Conservation (phyloP, 2,797 vertebrate genomes). For the Myripristis jacobus region DNA sequence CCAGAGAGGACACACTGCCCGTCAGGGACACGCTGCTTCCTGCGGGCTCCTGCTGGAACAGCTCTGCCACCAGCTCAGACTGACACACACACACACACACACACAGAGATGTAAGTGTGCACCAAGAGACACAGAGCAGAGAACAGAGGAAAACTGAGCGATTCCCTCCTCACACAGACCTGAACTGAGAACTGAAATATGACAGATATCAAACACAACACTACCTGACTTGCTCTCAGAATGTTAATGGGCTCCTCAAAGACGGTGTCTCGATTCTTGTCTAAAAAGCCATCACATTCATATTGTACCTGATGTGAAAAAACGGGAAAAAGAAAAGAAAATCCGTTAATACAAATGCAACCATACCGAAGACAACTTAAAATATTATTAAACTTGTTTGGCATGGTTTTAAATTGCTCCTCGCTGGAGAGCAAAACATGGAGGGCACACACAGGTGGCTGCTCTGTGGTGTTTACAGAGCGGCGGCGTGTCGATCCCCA, state of each 20-base stretch:
- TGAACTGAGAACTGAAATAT: neutral
- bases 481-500: neutral
- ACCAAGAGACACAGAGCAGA: neutral
- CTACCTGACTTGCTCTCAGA: constrained; percentile 86
- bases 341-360: neutral
- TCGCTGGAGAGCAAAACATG: neutral
- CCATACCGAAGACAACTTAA: neutral
- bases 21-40: constrained; percentile 28
- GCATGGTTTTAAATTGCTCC: neutral
- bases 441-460: neutral
- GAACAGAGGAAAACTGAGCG: neutral
- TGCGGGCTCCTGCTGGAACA: constrained; percentile 81
- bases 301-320: constrained; percentile 81
- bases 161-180: neutral
- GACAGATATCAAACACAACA: neutral
- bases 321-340: neutral
- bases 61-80: constrained; percentile 86
- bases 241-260: constrained; percentile 87
- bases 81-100: constrained; percentile 50
- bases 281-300: constrained; percentile 83
- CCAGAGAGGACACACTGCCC: constrained; percentile 51
- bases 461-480: neutral
- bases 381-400: neutral
- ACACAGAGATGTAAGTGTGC: neutral
- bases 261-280: constrained; percentile 86